Evolutionary conservation across 2,113 vertebrate genomes (phyloP), one percentile per base, ranked within the genome.

Genomic region (Erythrolamprus reginae): DNA sequence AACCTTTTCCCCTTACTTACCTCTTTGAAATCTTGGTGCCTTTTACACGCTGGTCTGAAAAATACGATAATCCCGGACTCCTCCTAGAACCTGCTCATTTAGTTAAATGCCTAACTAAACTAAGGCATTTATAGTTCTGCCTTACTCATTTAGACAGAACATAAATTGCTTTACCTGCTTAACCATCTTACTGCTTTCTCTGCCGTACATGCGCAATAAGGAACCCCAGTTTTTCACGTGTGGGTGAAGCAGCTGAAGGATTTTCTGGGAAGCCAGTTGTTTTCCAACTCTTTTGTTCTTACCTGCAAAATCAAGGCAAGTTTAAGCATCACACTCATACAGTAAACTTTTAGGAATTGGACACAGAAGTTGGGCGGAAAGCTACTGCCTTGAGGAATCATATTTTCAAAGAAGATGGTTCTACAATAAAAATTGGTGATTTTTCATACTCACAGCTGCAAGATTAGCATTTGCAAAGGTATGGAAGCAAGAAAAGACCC

Each of bases 211-310:
- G 93, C 99, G 98, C 93, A 99, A 95, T 93, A 99, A 97, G 61
- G 99, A 99, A 50, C 99, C 99, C 99, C 99, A 99, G 51, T 99
- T 99, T 96, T 99, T 99, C 90, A 99, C 99, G 0, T 99, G 99
- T 5, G 99, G 99, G 92, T 99, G 99, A 94, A 99, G 98, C 93
- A 99, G 98, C 96, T 99, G 99, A 86, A 99, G 97, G 93, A 99
- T 99, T 97, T 99, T 99, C 97, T 99, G 99, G 94, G 99, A 99
- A 9, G 99, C 99, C 88, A 99, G 95, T 90, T 99, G 99, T 93
- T 99, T 99, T 82, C 99, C 99, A 48, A 99, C 99, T 94, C 99
- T 97, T 93, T 99, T 99, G 92, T 99, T 99, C 94, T 99, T 99
- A 95, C 99, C 99, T 99, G 93, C 47, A 90, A 17, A 91, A 90